Evolutionary conservation across 2,888 invertebrate species (phyloP).

Genomic region (Synergus umbraculus): DNA sequence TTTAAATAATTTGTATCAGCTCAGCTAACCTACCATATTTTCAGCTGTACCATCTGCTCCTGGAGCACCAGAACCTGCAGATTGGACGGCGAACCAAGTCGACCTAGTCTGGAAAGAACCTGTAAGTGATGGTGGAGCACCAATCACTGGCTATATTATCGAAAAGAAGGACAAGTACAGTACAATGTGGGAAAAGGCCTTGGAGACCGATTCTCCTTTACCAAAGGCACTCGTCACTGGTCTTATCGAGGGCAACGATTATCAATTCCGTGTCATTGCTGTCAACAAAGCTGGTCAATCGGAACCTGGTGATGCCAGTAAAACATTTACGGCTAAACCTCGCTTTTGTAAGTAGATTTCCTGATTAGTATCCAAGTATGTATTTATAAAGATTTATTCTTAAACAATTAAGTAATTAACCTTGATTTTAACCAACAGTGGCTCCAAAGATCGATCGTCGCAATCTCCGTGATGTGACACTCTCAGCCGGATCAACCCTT

Average conservation of each 20-base stretch:
- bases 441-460: constrained; percentile 97
- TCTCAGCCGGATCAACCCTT: constrained; percentile 94
- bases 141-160: constrained; percentile 94
- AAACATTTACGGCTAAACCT: constrained; percentile 91
- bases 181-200: constrained; percentile 94
- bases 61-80: constrained; percentile 92
- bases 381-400: neutral
- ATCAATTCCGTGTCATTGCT: constrained; percentile 97
- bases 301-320: constrained; percentile 93
- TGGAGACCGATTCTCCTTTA: constrained; percentile 87
- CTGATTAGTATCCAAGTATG: neutral
- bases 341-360: constrained; percentile 82
- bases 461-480: constrained; percentile 91
- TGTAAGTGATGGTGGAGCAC: constrained; percentile 93
- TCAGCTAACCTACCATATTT: constrained; percentile 56
- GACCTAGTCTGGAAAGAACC: constrained; percentile 95
- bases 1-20: neutral
- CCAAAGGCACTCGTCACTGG: constrained; percentile 91
- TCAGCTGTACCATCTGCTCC: constrained; percentile 92
- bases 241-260: constrained; percentile 96
- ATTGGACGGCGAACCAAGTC: constrained; percentile 95
- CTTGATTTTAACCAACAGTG: constrained; percentile 78
- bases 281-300: constrained; percentile 97
- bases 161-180: constrained; percentile 96
- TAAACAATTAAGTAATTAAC: neutral